Evolutionary conservation across 1,140 invertebrate genomes (phyloP), one percentile per base, ranked within the genome.

Genomic region (Pygmarrhopalites habei): DNA sequence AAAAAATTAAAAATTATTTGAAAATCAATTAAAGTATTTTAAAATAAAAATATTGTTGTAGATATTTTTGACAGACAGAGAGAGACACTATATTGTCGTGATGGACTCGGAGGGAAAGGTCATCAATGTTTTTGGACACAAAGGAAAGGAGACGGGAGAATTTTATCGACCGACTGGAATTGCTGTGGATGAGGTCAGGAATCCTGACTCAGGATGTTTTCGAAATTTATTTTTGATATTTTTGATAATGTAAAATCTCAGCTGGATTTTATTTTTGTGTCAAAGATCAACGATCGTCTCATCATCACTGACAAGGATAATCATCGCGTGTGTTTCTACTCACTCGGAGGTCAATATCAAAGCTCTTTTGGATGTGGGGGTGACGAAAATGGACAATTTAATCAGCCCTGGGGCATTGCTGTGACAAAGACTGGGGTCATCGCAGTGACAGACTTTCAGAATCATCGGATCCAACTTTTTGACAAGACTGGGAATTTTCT

Each of bases 341-440:
- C 85, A 12, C 78, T 84, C 49, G 82, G 85, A 49, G 93, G 93
- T 4, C 79, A 78, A 2, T 95, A 90, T 73, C 74, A 95, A 4
- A 78, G 86, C 10, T 86, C 84, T 67, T 96, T 97, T 74, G 93
- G 94, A 15, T 86, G 90, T 60, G 88, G 88, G 69, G 94, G 94
- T 12, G 83, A 82, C 62, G 82, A 85, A 55, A 83, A 83, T 66
- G 92, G 92, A 1, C 87, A 95, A 72, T 96, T 98, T 70, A 90
- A 92, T 71, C 97, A 96, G 78, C 95, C 94, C 0, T 98, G 95
- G 95, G 95, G 95, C 76, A 88, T 97, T 7, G 90, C 91, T 12
- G 85, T 86, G 0, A 92, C 95, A 74, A 60, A 68, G n/a, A 79
- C 86, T n/a, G 85, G 87, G 14, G 83, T 89, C 63, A 92, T 97